Base-by-base conservation (phyloP, 2,888 invertebrate genomes). In the Agrochola lychnidis region DNA sequence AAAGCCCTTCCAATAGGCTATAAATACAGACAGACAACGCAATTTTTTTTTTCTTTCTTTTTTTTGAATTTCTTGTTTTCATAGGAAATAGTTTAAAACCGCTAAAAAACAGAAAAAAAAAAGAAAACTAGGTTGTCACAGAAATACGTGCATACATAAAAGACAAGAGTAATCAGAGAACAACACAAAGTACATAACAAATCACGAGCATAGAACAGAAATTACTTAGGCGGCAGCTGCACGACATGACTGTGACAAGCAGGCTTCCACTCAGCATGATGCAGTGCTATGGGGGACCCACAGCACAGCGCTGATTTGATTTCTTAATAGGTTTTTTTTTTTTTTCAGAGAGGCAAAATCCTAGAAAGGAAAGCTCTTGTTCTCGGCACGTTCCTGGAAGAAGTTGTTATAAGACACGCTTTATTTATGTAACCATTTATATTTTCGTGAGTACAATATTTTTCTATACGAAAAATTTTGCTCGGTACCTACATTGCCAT, bases 381-480 rank as follows among this genome's bases (percentile, higher is more conserved):
- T 19, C n/a, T 48, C n/a, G 48, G 30, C 30, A 57, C 56, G 51
- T 51, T 45, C 12, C n/a, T 71, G n/a, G 5, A 72, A 9, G 30
- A 63, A 57, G 9, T 63, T 51, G 22, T 14, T 51, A 53, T 19
- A 70, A 56, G 25, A 14, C 45, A 14, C 53, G 22, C 9, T 70
- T 30, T 62, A n/a, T 48, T 10, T 16, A n/a, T 45, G 12, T 53
- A 59, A 64, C 70, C 22, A n/a, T 78, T 78, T 63, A 12, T 57
- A 51, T 63, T 57, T 72, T 62, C 40, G 30, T 40, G 1, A 48
- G 14, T 25, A 40, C n/a, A 42, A 42, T 56, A 2, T 57, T 80
- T 73, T 56, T 12, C 19, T n/a, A 12, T 19, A 4, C 5, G 4
- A 22, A 48, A 36, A 22, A 19, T 0, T 6, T 56, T 5, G 22